Percentiles rank a stretch among this genome's conserved stretches.
These are phyloP conservation scores for Odontothrips loti DNA, from an alignment of 2,888 invertebrate genomes.

Conservation along the genomic window DNA sequence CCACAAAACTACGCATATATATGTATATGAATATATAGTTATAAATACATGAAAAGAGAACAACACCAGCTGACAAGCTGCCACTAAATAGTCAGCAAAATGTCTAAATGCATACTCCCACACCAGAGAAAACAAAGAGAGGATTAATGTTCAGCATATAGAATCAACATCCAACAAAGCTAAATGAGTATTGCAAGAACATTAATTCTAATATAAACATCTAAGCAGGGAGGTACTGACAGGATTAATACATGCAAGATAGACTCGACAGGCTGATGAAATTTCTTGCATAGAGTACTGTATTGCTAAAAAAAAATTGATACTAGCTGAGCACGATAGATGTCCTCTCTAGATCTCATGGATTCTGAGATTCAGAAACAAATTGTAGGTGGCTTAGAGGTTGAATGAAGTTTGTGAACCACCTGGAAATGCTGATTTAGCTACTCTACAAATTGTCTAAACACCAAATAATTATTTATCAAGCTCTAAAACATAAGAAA, in stretches of 20 bases:
- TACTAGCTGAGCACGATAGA: not conserved
- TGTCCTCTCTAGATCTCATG: not conserved
- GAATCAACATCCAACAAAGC: not conserved
- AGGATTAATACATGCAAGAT: not conserved
- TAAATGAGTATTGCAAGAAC: conserved; percentile 15
- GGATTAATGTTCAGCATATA: not conserved
- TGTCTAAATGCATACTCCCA: not conserved
- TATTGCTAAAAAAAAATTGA: conserved; percentile 3
- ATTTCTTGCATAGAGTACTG: not conserved
- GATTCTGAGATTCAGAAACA: conserved; percentile 19
- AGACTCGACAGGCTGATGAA: not conserved
- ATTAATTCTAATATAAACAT: not conserved
- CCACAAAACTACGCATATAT: conserved; percentile 1
- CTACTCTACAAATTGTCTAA: conserved; percentile 12
- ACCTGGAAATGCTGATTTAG: not conserved
- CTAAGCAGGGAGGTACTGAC: not conserved
- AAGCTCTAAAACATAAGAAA: not conserved
- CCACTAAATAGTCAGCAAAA: not conserved
- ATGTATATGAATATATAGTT: not conserved
- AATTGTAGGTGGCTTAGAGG: not conserved
- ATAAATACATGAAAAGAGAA: conserved; percentile 23
- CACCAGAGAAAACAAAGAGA: not conserved
- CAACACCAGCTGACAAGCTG: not conserved
- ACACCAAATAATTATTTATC: not conserved
- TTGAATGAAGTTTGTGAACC: not conserved